phyloP scores from a whole-genome alignment of 2,888 invertebrate genomes.

The Julus scanicus region DNA sequence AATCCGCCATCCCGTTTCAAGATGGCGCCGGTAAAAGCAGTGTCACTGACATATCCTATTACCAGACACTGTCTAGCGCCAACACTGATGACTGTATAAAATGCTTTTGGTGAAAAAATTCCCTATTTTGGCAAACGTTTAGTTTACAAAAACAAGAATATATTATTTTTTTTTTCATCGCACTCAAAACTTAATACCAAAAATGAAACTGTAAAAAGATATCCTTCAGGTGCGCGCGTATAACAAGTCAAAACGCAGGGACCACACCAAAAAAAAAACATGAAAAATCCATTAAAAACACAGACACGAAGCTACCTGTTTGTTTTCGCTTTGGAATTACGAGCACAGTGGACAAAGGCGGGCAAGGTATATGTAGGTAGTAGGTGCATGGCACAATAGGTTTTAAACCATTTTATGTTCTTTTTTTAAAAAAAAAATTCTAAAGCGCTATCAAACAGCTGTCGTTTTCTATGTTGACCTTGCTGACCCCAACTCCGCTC shows the following conservation, averaged over 20 bases:
- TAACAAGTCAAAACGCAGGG: not conserved
- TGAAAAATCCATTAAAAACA: not conserved
- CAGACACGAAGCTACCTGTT: conserved; percentile 9
- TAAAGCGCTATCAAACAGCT: conserved; percentile 17
- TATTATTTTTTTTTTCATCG: too few relatives aligned
- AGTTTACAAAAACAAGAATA: too few relatives aligned
- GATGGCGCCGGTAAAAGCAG: too few relatives aligned
- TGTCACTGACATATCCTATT: too few relatives aligned
- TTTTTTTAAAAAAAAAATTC: not conserved
- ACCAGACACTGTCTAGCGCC: too few relatives aligned
- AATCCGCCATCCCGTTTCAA: too few relatives aligned
- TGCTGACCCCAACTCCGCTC: not conserved
- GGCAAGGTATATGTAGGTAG: not conserved
- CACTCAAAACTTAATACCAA: too few relatives aligned
- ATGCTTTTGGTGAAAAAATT: too few relatives aligned
- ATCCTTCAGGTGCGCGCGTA: not conserved
- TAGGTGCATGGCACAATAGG: conserved; percentile 12
- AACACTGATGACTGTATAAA: too few relatives aligned
- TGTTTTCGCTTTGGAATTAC: not conserved
- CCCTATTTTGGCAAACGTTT: too few relatives aligned
- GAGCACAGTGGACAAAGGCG: not conserved
- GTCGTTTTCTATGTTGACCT: not conserved
- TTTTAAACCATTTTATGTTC: not conserved
- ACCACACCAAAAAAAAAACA: not conserved
- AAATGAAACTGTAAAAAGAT: too few relatives aligned